These are phyloP conservation scores for Lota lota DNA, from an alignment of 2,113 vertebrate species.

Conservation along the genomic window DNA sequence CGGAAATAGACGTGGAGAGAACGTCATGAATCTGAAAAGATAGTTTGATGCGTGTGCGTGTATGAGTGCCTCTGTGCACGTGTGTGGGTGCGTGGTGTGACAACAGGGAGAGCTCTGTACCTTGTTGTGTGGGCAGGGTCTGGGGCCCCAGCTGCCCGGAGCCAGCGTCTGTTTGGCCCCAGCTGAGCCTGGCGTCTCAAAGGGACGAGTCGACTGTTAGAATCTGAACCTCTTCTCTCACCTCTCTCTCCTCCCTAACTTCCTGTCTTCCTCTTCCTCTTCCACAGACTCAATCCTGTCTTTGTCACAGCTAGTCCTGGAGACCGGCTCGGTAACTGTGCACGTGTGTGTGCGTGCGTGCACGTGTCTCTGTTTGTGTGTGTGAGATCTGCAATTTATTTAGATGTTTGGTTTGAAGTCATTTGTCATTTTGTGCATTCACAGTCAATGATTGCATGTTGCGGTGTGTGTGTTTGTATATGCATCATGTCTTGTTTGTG, in stretches of 20 bases:
- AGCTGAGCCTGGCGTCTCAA: conserved; percentile 25
- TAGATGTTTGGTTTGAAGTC: conserved; percentile 6
- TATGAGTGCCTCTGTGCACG: not conserved
- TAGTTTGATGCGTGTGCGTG: not conserved
- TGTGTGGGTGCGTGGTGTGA: not conserved
- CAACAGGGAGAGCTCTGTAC: not conserved
- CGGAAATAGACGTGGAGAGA: conserved; percentile 31
- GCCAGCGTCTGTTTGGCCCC: not conserved
- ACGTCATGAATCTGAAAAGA: not conserved
- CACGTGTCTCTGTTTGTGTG: not conserved
- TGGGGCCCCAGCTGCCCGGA: not conserved
- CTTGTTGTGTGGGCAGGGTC: not conserved
- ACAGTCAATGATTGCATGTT: too few relatives aligned
- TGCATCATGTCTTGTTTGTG: too few relatives aligned
- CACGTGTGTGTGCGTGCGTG: conserved; percentile 6
- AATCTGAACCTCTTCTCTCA: conserved; percentile 14
- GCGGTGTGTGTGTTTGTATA: too few relatives aligned
- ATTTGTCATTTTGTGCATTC: not conserved
- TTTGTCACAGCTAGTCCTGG: conserved; percentile 76
- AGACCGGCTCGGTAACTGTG: conserved; percentile 72
- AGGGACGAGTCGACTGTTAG: conserved; percentile 12
- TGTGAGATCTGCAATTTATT: conserved; percentile 16
- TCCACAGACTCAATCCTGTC: conserved; percentile 75
- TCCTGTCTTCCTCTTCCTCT: conserved; percentile 23
- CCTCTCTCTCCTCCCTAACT: conserved; percentile 12